Conservation (phyloP, 1,140 invertebrate species). For the Saxidomus purpurata region DNA sequence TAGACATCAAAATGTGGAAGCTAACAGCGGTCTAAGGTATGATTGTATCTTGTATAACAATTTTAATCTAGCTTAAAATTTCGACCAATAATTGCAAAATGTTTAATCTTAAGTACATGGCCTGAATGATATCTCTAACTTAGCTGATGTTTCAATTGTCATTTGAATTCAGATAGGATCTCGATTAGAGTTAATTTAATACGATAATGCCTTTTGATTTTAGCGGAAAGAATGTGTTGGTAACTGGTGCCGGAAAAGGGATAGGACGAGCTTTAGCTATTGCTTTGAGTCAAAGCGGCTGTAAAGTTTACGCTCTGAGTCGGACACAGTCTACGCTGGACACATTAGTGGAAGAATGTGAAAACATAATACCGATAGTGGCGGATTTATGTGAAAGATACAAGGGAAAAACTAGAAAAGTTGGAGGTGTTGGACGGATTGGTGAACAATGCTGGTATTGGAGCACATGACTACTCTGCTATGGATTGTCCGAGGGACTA, state of each 20-base stretch:
- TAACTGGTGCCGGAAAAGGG: constrained; percentile 56
- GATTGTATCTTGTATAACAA: too few relatives aligned
- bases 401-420: constrained; percentile 88
- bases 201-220: constrained; percentile 38
- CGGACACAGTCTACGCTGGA: constrained; percentile 13
- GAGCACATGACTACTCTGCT: constrained; percentile 88
- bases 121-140: too few relatives aligned
- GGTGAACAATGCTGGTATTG: constrained; percentile 93
- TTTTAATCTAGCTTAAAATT: too few relatives aligned
- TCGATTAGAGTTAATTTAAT: too few relatives aligned
- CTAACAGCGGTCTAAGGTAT: too few relatives aligned
- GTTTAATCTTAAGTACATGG: too few relatives aligned
- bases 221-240: constrained; percentile 33
- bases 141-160: too few relatives aligned
- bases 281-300: constrained; percentile 1
- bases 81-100: too few relatives aligned
- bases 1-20: too few relatives aligned
- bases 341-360: constrained; percentile 80
- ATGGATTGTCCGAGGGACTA: constrained; percentile 89
- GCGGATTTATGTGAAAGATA: constrained; percentile 91
- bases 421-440: constrained; percentile 91
- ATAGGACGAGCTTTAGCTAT: constrained; percentile 48
- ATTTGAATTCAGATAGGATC: too few relatives aligned
- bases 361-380: constrained; percentile 88
- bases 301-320: constrained; percentile 59